phyloP scores from a whole-genome alignment of 2,113 vertebrate genomes.

The Ifrita kowaldi region DNA sequence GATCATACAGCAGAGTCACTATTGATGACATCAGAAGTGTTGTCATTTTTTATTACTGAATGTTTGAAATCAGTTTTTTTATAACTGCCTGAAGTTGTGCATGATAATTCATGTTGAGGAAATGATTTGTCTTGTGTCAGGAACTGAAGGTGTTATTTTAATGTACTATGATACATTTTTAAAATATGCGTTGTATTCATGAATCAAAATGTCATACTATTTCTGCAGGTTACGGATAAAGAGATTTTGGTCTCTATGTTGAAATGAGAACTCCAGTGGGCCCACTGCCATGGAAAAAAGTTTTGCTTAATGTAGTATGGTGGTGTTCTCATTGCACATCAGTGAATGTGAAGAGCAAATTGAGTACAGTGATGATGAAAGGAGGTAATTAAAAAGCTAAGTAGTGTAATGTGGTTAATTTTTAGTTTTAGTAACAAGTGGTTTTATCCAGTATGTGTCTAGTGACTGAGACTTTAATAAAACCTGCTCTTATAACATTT shows the following conservation, averaged over 20 bases:
- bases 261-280: neutral
- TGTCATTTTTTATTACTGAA: constrained; percentile 44
- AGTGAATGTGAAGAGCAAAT: neutral
- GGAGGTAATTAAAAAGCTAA: neutral
- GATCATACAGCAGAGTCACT: constrained; percentile 54
- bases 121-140: neutral
- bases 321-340: neutral
- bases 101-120: neutral
- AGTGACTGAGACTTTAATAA: neutral
- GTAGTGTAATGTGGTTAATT: neutral
- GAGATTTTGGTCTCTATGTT: neutral
- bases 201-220: neutral
- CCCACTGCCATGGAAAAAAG: neutral
- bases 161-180: neutral
- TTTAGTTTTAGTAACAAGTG: neutral
- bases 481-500: neutral
- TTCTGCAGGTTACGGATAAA: neutral
- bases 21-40: constrained; percentile 30
- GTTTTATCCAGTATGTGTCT: neutral
- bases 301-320: neutral
- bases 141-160: neutral
- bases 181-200: neutral
- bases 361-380: neutral
- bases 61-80: neutral
- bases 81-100: neutral